These are phyloP conservation scores for Arizona elegans DNA, from an alignment of 2,113 vertebrate genomes.

Conservation along the genomic window DNA sequence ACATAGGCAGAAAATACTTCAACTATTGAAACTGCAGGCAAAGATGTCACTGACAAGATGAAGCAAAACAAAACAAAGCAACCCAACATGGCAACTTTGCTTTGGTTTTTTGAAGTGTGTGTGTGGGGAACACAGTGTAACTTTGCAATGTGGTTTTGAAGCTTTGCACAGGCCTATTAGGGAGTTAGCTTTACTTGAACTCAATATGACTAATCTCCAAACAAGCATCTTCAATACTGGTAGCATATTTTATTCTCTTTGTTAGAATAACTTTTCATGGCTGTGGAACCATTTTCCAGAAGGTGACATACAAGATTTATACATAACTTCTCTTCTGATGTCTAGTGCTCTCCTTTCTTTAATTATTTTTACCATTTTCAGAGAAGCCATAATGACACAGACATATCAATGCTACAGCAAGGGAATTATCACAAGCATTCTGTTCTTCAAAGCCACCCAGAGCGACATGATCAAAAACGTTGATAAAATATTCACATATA, in stretches of 20 bases:
- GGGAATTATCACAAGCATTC: slow-evolving; percentile 10
- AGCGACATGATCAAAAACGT: neutral
- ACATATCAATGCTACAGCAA: slow-evolving; percentile 5
- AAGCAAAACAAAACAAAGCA: neutral
- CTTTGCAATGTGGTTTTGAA: neutral
- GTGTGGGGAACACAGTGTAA: neutral
- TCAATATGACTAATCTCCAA: neutral
- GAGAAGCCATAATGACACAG: slow-evolving; percentile 9
- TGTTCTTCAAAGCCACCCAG: slow-evolving; percentile 21
- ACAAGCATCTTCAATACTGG: neutral
- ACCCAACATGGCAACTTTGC: neutral
- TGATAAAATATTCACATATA: neutral
- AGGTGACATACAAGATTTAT: neutral
- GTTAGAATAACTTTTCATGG: neutral
- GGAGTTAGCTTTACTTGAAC: neutral
- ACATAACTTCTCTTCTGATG: neutral
- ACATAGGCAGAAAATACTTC: neutral
- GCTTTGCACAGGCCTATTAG: neutral
- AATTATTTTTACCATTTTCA: neutral
- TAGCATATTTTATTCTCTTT: neutral
- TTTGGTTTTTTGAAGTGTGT: neutral
- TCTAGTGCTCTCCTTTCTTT: slow-evolving; percentile 6
- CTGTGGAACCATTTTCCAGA: neutral
- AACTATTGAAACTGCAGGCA: neutral
- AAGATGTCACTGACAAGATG: neutral